Evolutionary conservation across 2,797 vertebrate species (phyloP).

Genomic region (Arremon aurantiirostris): DNA sequence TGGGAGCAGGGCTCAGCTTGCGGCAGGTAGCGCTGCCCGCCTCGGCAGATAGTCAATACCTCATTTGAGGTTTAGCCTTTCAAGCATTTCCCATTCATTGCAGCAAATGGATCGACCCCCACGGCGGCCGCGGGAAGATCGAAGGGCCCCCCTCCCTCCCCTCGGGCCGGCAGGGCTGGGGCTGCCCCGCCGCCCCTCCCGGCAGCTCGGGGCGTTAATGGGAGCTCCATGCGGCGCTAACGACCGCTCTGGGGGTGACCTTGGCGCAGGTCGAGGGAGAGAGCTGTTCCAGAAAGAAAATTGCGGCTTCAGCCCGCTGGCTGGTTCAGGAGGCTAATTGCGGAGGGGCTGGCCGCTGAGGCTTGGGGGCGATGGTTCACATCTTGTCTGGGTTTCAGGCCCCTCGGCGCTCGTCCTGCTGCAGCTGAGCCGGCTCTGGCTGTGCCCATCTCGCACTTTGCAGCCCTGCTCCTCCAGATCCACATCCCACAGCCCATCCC

Average conservation of each 20-base stretch:
- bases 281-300: neutral
- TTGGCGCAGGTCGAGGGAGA: neutral
- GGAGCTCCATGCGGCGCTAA: neutral
- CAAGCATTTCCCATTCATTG: slow-evolving; percentile 37
- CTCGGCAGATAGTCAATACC: slow-evolving; percentile 43
- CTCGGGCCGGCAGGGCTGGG: neutral
- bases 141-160: neutral
- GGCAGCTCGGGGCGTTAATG: neutral
- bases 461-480: neutral
- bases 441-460: accelerated
- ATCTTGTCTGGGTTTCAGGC: neutral
- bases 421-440: neutral
- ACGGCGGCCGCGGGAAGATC: neutral
- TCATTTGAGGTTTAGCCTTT: slow-evolving; percentile 56
- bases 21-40: neutral
- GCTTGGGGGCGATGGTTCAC: neutral
- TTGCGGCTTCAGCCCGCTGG: neutral
- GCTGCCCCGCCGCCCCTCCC: neutral
- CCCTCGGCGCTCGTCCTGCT: neutral
- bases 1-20: neutral
- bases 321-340: neutral
- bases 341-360: neutral
- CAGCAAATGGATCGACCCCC: slow-evolving; percentile 21
- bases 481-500: neutral
- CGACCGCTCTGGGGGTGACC: neutral